Evolutionary conservation across 1,140 invertebrate species (phyloP).

Genomic region (Archegozetes longisetosus): DNA sequence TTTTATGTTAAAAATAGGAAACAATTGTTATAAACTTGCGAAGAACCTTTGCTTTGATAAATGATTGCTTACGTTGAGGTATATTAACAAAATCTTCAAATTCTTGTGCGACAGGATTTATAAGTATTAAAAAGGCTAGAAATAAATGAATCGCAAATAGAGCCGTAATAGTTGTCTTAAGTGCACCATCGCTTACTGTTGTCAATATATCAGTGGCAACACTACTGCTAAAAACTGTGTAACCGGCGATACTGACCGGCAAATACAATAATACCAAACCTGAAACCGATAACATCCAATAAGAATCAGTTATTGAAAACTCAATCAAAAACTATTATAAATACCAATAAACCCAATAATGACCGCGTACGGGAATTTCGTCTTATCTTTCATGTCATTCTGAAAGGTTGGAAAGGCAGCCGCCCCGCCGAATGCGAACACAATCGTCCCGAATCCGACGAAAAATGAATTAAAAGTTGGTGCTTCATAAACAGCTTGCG

Average conservation of each 20-base stretch:
- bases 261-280: conserved; percentile 40
- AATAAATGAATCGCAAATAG: conserved; percentile 44
- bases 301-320: conserved; percentile 2
- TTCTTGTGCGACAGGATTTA: conserved; percentile 48
- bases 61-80: conserved; percentile 37
- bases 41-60: background rate
- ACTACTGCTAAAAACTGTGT: conserved; percentile 39
- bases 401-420: conserved; percentile 51
- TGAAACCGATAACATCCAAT: conserved; percentile 27
- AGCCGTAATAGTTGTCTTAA: conserved; percentile 37
- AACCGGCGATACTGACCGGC: conserved; percentile 38
- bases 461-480: conserved; percentile 36
- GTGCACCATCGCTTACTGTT: conserved; percentile 31
- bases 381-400: conserved; percentile 45
- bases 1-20: no score
- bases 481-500: background rate
- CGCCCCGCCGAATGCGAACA: conserved; percentile 49
- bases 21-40: background rate
- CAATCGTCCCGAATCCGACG: conserved; percentile 42
- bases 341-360: conserved; percentile 37
- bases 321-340: background rate
- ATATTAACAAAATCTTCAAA: conserved; percentile 47
- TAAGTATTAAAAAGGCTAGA: conserved; percentile 44
- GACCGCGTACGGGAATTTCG: conserved; percentile 37
- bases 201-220: conserved; percentile 38